phyloP scores from a whole-genome alignment of 2,888 invertebrate species.

The Euphydryas editha region DNA sequence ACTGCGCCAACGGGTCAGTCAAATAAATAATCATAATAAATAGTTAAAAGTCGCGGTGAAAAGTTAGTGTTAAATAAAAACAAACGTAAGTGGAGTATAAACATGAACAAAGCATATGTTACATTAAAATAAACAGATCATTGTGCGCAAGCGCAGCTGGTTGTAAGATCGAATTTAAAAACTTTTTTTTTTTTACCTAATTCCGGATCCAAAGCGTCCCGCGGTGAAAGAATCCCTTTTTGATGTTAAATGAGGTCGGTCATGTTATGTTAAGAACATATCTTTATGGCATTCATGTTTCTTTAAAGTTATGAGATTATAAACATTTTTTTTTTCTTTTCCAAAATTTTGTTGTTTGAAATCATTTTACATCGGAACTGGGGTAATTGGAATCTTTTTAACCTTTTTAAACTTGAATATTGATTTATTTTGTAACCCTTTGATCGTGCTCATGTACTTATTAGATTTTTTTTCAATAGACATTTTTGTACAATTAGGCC shows the following conservation, averaged over 20 bases:
- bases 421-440: neutral
- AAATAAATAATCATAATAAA: no score
- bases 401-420: neutral
- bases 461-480: no score
- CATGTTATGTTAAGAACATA: constrained; percentile 1
- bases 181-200: constrained; percentile 39
- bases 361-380: neutral
- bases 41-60: neutral
- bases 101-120: constrained; percentile 45
- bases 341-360: neutral
- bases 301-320: constrained; percentile 4
- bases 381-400: neutral
- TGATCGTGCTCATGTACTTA: no score
- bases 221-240: constrained; percentile 44
- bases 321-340: constrained; percentile 3
- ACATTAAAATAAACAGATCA: constrained; percentile 63
- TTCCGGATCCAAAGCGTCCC: constrained; percentile 40
- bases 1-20: no score
- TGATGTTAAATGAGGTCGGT: constrained; percentile 42
- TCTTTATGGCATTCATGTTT: constrained; percentile 2
- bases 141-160: constrained; percentile 58
- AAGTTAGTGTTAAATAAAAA: neutral
- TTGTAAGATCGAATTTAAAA: constrained; percentile 39
- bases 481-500: no score
- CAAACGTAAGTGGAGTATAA: constrained; percentile 40